Percentiles rank a stretch among this genome's conserved stretches.
These are phyloP conservation scores for Delia radicum DNA, from an alignment of 1,140 invertebrate genomes.

Conservation along the genomic window DNA sequence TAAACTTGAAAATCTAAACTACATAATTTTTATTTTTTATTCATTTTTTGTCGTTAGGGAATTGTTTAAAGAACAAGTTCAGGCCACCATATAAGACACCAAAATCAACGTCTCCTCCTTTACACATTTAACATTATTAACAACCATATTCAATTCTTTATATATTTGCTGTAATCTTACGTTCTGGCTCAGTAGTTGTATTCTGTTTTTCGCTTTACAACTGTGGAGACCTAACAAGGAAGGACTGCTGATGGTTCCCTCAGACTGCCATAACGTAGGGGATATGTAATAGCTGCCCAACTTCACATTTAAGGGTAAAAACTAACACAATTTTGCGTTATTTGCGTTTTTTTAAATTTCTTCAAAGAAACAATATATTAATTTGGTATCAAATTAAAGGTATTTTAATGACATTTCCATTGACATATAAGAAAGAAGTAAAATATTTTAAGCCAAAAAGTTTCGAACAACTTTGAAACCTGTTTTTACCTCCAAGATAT, in stretches of 20 bases:
- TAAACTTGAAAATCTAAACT: constrained; percentile 1
- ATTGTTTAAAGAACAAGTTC: neutral
- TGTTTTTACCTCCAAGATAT: too few species aligned
- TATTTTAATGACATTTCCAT: too few species aligned
- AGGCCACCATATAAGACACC: neutral
- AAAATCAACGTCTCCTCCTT: neutral
- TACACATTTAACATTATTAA: neutral
- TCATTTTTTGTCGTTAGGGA: neutral
- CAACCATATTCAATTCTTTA: neutral
- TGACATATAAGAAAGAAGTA: too few species aligned
- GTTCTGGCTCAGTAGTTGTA: neutral
- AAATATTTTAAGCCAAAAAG: too few species aligned
- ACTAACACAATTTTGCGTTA: too few species aligned
- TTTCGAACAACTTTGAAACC: too few species aligned
- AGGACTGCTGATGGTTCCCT: neutral
- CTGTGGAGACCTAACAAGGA: neutral
- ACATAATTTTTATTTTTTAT: neutral
- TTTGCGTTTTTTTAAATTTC: too few species aligned
- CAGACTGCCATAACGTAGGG: neutral
- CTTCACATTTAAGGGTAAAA: too few species aligned
- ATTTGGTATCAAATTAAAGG: too few species aligned
- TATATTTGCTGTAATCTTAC: neutral
- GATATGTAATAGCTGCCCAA: neutral
- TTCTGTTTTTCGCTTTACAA: neutral
- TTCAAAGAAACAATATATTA: too few species aligned